Evolutionary conservation across 64 coral and sea anemone genomes (phyloP), one percentile per base, ranked within the genome.

Genomic region (Pocillopora damicornis): DNA sequence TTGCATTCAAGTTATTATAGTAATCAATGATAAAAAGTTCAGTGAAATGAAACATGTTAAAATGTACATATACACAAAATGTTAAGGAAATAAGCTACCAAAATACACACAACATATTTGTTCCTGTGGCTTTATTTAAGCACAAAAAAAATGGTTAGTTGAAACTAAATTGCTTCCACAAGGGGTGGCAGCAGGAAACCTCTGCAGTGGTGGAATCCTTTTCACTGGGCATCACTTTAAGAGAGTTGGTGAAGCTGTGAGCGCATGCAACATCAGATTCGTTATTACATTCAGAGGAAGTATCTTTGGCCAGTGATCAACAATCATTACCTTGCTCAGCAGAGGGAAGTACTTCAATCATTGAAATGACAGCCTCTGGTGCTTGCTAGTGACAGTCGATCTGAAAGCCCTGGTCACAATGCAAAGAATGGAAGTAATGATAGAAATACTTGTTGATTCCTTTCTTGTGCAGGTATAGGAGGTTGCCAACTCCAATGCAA

Each of bases 191-290:
- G 76, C 76, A 9, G 76, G 76, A 59, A 78, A 78, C 51, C 76
- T 78, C 10, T 78, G 76, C 13, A 78, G 76, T 22, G 56, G 76
- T 23, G 76, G 76, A 59, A 78, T 78, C 76, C 76, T 78, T 9
- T 78, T 78, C 25, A 78, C 76, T 5, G 76, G 76, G 76, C 60
- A 78, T 78, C 76, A 78, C 51, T 78, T 78, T 22, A 59, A 5
- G 7, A 1, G 76, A 78, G 56, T 59, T 11, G 23, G 22, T 59
- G 56, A 17, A 15, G 1, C 59, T 22, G 59, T 59, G 76, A 71
- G 65, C 15, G 81, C 62, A 13, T 71, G 60, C 81, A 83, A 83
- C 20, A 38, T 83, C 12, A 83, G 64, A 68, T 83, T 83, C 65
- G 34, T 56, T 66, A 83, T 71, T 17, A 35, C 17, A 56, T 71